Conservation (phyloP, 2,888 invertebrate species). For the Phymatocera aterrima region DNA sequence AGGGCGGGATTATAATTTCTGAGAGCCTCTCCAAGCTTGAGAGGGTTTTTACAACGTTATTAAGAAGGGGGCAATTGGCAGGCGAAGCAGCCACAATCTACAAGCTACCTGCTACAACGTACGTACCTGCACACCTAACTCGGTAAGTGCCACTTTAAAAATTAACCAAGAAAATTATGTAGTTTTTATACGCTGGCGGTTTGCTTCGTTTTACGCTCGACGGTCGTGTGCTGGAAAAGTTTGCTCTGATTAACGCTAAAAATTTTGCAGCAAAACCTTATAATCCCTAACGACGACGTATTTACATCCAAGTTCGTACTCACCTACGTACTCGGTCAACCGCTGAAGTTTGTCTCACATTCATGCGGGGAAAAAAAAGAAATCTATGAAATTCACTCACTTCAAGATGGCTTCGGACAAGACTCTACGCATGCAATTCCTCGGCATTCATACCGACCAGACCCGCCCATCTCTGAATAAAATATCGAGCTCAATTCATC, state of each 20-base stretch:
- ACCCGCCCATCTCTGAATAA: not conserved
- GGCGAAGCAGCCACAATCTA: slow-evolving; percentile 34
- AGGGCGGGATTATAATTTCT: slow-evolving; percentile 56
- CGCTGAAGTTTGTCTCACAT: not conserved
- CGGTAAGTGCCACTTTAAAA: slow-evolving; percentile 61
- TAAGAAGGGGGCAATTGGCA: slow-evolving; percentile 47
- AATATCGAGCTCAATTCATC: not conserved
- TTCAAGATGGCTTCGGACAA: not conserved
- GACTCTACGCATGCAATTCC: not conserved
- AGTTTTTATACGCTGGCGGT: slow-evolving; percentile 55
- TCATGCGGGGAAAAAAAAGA: not conserved
- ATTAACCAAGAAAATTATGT: slow-evolving; percentile 64
- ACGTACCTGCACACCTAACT: slow-evolving; percentile 50
- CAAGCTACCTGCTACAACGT: slow-evolving; percentile 15
- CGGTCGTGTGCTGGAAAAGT: slow-evolving; percentile 54
- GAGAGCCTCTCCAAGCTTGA: slow-evolving; percentile 52
- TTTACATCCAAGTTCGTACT: slow-evolving; percentile 32
- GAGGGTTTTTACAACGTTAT: slow-evolving; percentile 56
- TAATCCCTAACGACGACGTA: slow-evolving; percentile 43
- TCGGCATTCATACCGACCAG: not conserved
- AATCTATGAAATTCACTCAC: not conserved
- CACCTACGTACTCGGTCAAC: not conserved
- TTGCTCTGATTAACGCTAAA: slow-evolving; percentile 50
- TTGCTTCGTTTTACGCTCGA: slow-evolving; percentile 53
- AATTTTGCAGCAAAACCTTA: slow-evolving; percentile 43